Conservation (phyloP, 2,888 invertebrate genomes). For the Zonitis immaculata region DNA sequence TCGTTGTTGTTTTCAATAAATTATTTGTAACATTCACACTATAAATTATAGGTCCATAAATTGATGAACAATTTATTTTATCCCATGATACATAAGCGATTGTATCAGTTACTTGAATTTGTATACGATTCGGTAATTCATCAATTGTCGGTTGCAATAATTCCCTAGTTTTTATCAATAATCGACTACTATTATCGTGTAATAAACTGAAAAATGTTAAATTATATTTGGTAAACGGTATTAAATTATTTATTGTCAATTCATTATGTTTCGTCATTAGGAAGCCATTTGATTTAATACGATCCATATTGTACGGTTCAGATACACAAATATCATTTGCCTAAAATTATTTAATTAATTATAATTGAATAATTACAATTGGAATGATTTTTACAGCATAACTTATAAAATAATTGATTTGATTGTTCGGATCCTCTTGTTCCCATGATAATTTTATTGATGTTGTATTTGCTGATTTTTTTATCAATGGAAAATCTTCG, state of each 20-base stretch:
- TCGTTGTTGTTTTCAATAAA: conserved; percentile 23
- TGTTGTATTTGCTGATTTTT: conserved; percentile 23
- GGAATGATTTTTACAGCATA: conserved; percentile 38
- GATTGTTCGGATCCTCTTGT: conserved; percentile 30
- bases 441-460: conserved; percentile 34
- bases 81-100: conserved; percentile 38
- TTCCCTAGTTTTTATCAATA: conserved; percentile 33
- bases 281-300: conserved; percentile 40
- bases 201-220: conserved; percentile 38
- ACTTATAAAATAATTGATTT: conserved; percentile 33
- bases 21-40: conserved; percentile 28
- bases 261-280: conserved; percentile 34
- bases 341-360: conserved; percentile 27
- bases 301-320: conserved; percentile 25
- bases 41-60: conserved; percentile 36
- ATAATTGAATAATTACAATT: neutral
- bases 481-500: conserved; percentile 33
- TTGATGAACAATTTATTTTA: conserved; percentile 30
- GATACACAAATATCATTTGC: conserved; percentile 34
- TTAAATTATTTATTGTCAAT: conserved; percentile 32
- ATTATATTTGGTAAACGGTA: conserved; percentile 41
- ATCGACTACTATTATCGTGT: conserved; percentile 30
- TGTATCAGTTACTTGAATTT: conserved; percentile 30
- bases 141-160: conserved; percentile 34
- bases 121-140: conserved; percentile 37